Evolutionary conservation across 2,888 invertebrate genomes (phyloP), one percentile per base, ranked within the genome.

Genomic region (Steinernema hermaphroditum): DNA sequence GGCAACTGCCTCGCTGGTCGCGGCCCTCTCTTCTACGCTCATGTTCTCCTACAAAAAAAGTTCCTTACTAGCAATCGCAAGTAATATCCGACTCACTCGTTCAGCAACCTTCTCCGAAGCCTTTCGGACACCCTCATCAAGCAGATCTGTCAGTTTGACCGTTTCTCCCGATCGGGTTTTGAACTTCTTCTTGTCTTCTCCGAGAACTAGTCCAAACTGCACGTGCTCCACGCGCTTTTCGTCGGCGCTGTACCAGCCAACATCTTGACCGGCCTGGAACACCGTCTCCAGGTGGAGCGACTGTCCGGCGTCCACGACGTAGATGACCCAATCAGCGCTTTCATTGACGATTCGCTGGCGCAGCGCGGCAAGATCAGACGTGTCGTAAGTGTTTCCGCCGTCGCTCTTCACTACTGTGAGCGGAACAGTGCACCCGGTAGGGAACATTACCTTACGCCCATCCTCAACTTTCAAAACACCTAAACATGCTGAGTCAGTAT

Each of bases 141-240:
- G 89, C 54, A 98, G 90, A 78, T 95, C 93, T 6, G 90, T 90
- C 6, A 98, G 89, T 81, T 93, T 91, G 0, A 99, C 92, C 0
- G 96, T 94, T 77, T 96, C 97, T 0, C 97, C 97, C 0, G 96
- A 96, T 62, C 98, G 91, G 0, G 97, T 97, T 88, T 98, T 98
- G 87, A 98, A 97, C 88, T 97, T 98, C 87, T 98, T 98, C 88
- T 88, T 94, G 89, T 98, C 97, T 88, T 96, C 97, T 16, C 98
- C 98, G 1, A 98, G 89, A 0, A 98, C 98, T 8, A 97, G 93
- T 16, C 98, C 98, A 88, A 98, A 98, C 0, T 92, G 92, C 16
- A 97, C 93, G 89, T 94, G 94, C 87, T 96, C 94, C 0, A 95
- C 89, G 73, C 92, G 91, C 74, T 91, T 91, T 73, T 88, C 88